Conservation (phyloP, 2,797 vertebrate genomes). For the Poliocrania exsul region DNA sequence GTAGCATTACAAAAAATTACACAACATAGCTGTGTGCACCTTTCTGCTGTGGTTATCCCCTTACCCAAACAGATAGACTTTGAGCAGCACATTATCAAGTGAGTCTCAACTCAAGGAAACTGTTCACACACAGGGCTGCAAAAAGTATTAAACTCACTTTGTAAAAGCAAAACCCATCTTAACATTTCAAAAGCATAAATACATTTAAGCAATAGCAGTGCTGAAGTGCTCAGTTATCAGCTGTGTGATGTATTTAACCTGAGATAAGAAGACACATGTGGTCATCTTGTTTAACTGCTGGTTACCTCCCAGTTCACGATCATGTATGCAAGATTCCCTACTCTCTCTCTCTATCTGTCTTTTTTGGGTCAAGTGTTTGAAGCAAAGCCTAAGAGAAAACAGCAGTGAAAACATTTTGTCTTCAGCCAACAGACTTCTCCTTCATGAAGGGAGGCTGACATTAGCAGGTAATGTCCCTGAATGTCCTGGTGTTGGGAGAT, state of each 20-base stretch:
- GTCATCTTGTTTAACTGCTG: neutral
- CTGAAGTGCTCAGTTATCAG: neutral
- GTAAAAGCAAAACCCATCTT: neutral
- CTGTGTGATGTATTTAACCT: neutral
- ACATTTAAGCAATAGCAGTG: neutral
- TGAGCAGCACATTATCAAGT: neutral
- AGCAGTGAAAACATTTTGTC: slow-evolving; percentile 86
- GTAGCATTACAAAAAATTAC: neutral
- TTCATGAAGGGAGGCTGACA: slow-evolving; percentile 86
- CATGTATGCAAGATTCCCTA: neutral
- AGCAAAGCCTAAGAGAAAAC: slow-evolving; percentile 86
- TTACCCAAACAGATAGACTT: neutral
- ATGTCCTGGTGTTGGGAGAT: neutral
- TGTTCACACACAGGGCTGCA: neutral
- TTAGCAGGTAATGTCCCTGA: slow-evolving; percentile 79
- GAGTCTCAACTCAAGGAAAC: neutral
- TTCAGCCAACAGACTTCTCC: slow-evolving; percentile 81
- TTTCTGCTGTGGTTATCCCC: neutral
- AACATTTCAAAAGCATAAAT: neutral
- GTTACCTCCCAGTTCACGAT: neutral
- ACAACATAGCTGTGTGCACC: neutral
- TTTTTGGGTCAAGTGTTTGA: slow-evolving; percentile 79
- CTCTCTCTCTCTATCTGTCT: neutral
- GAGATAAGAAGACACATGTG: neutral
- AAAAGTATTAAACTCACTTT: neutral